phyloP scores from a whole-genome alignment of 2,797 vertebrate genomes.

The Bradypus variegatus region DNA sequence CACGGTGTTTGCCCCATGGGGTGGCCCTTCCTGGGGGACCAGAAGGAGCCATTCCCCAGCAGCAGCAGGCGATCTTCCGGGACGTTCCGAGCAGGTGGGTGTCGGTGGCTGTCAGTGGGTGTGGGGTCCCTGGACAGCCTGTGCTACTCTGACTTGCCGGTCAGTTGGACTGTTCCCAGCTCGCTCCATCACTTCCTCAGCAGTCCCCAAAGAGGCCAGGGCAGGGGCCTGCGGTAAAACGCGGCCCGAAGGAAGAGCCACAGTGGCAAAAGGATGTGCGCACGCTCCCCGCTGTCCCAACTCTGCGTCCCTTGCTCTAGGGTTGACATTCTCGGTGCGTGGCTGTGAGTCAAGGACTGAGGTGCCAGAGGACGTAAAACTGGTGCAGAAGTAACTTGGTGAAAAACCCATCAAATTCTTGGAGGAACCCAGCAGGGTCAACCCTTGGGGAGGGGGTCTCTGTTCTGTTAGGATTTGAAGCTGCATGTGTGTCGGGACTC shows the following conservation, averaged over 20 bases:
- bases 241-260: background rate
- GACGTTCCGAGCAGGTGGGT: background rate
- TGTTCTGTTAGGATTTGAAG: background rate
- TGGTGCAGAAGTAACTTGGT: background rate
- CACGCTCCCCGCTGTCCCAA: background rate
- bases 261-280: fast-evolving
- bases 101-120: background rate
- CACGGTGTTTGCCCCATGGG: background rate
- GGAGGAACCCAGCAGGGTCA: background rate
- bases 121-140: fast-evolving
- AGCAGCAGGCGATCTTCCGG: background rate
- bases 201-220: background rate
- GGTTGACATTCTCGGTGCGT: background rate
- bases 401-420: background rate
- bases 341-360: fast-evolving
- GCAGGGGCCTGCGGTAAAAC: background rate
- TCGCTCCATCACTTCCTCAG: background rate
- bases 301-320: fast-evolving
- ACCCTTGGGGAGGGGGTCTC: background rate
- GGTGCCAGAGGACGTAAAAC: background rate
- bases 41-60: background rate
- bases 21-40: background rate
- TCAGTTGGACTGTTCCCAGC: background rate
- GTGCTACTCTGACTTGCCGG: fast-evolving
- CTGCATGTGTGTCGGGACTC: fast-evolving